Evolutionary conservation across 2,797 vertebrate genomes (phyloP), one percentile per base, ranked within the genome.

Genomic region (Ibycter americanus): DNA sequence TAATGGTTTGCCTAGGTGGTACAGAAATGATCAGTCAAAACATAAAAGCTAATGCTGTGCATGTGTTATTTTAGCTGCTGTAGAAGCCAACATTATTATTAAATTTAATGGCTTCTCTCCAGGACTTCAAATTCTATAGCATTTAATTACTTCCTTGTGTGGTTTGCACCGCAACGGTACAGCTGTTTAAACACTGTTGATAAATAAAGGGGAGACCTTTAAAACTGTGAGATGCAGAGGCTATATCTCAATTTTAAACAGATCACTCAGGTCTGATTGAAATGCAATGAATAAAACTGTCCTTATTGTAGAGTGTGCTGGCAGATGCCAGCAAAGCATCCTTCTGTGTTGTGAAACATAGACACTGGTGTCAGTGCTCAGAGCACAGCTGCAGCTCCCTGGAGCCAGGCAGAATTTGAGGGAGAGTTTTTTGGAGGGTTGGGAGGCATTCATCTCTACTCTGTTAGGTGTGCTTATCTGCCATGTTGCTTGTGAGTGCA

Each of bases 21-120:
- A 25, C 25, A 70, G 86, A 70, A 93, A 81, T 74, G 68, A 59
- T 93, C 76, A 71, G 49, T 81, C 72, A 74, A 27, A 85, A 14
- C 38, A n/a, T 13, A 55, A 58, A 2, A 59, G 34, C 61, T 81
- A 49, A 59, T 31, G 44, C 58, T 83, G 62, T 82, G 40, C n/a
- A 11, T 77, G 54, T 88, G 44, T 91, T 85, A 55, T 52, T 83
- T 15, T 80, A 73, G 74, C 54, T 82, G 74, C 62, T 84, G 36
- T 1, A 65, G 59, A 55, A 88, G 47, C 12, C 67, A 61, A 15
- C 21, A 36, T 76, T 71, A 20, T 80, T 94, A 91, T 90, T 77
- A 90, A 72, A 91, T 86, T 67, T 71, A 91, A 84, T 95, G 65
- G 70, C 66, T 83, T 90, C 63, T 76, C 71, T 84, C 54, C 76